Conservation (phyloP, 2,888 invertebrate genomes). For the Drepanosiphum platanoidis region DNA sequence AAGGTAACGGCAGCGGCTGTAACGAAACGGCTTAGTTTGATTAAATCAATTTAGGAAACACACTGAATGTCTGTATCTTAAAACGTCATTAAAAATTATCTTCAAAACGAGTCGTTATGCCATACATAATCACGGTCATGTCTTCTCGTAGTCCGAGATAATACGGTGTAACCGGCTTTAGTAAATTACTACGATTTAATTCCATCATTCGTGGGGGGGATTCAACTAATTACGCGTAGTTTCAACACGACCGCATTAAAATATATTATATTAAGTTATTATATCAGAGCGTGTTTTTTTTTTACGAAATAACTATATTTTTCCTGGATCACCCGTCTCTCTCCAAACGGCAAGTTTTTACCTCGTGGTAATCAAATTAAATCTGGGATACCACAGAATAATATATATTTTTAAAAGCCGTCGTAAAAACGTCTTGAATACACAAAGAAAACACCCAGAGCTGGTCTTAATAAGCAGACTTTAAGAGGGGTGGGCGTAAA, state of each 20-base stretch:
- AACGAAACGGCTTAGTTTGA: neutral
- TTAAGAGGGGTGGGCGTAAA: conserved; percentile 14
- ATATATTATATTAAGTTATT: conserved; percentile 23
- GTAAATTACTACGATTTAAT: conserved; percentile 20
- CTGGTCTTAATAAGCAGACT: conserved; percentile 36
- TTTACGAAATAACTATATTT: neutral
- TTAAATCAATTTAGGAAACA: neutral
- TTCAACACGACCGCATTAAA: neutral
- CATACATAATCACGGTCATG: neutral
- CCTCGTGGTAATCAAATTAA: conserved; percentile 48
- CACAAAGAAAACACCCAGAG: conserved; percentile 34
- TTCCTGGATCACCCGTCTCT: neutral
- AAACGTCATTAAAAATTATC: neutral
- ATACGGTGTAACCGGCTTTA: neutral
- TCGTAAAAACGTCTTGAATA: conserved; percentile 56
- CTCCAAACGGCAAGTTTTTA: conserved; percentile 1
- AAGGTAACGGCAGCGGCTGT: neutral
- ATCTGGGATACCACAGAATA: conserved; percentile 36
- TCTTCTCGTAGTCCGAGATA: neutral
- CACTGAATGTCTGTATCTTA: neutral
- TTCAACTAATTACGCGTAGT: conserved; percentile 9
- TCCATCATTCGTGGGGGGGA: neutral
- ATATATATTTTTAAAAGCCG: conserved; percentile 53
- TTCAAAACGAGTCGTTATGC: conserved; percentile 5
- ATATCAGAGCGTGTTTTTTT: neutral